Evolutionary conservation across 2,888 invertebrate genomes (phyloP), one percentile per base, ranked within the genome.

Genomic region (Campaea margaritaria): DNA sequence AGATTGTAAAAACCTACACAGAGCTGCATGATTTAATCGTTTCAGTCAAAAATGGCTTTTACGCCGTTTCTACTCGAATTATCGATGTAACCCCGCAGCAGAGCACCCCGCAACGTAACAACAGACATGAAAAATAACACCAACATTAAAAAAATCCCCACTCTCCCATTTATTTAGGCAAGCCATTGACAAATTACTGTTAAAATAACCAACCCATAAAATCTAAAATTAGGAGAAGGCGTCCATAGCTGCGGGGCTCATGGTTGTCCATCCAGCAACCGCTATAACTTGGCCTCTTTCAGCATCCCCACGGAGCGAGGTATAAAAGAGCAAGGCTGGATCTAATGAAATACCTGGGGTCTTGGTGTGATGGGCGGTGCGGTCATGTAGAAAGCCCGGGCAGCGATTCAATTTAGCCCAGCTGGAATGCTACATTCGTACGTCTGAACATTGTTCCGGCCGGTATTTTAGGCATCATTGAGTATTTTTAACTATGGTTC

Each of bases 371-470:
- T 78, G 79, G 75, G 52, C 62, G 57, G 54, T 48, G 61, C 64
- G 59, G 64, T 81, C 74, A 75, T 68, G 73, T 75, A 79, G 73
- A 80, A 79, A 69, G 52, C 58, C 44, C 42, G 58, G 69, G 75
- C 71, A 71, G 74, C 75, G 69, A 79, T 80, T 76, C 75, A 81
- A 83, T 85, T 85, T 78, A 76, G 80, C 81, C 81, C 76, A 70
- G 70, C 75, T 75, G 74, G 75, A 78, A 79, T 79, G 79, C 81
- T 75, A 70, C 70, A 65, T 69, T 65, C 65, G 69, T 53, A 31
- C 34, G 45, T 34, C 38, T 31, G 46, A 36, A 43, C 43, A 47
- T 46, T 47, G 51, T 56, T 48, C 55, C 50, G 31, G 48, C 0
- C 13, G 43, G 47, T 60, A 56, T 60, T 62, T 58, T 45, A 50